phyloP scores from a whole-genome alignment of 2,888 invertebrate species.

The Dolichopus griseipennis region DNA sequence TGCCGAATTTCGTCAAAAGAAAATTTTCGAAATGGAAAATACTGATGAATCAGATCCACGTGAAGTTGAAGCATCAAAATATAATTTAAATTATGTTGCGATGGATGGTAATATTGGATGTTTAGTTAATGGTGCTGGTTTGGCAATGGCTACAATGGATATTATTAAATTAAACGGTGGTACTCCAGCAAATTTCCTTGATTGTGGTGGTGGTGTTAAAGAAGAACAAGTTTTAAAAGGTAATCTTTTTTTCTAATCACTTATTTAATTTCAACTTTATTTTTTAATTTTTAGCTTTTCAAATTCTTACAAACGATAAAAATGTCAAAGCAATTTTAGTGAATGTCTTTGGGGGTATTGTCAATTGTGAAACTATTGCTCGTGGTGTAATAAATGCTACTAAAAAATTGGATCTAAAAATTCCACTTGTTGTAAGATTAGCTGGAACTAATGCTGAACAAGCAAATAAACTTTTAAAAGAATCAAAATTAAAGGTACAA shows the following conservation, averaged over 20 bases:
- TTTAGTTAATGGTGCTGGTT: slow-evolving; percentile 94
- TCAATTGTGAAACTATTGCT: slow-evolving; percentile 95
- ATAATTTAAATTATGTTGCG: slow-evolving; percentile 91
- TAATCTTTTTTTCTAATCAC: neutral
- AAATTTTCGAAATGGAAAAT: slow-evolving; percentile 85
- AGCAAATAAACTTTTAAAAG: slow-evolving; percentile 71
- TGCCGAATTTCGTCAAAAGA: slow-evolving; percentile 82
- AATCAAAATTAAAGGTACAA: slow-evolving; percentile 74
- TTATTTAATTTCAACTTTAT: neutral
- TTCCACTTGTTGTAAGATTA: slow-evolving; percentile 87
- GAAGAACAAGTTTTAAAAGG: slow-evolving; percentile 81
- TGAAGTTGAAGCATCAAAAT: slow-evolving; percentile 84
- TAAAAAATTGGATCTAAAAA: slow-evolving; percentile 63
- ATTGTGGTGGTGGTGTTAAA: slow-evolving; percentile 92
- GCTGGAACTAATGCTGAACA: slow-evolving; percentile 89
- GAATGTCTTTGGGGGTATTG: slow-evolving; percentile 98
- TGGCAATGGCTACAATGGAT: slow-evolving; percentile 99
- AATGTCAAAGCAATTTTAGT: slow-evolving; percentile 92
- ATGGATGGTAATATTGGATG: slow-evolving; percentile 95
- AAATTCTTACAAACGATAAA: slow-evolving; percentile 75
- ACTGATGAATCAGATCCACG: slow-evolving; percentile 81
- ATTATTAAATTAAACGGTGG: slow-evolving; percentile 95
- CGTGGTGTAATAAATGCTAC: slow-evolving; percentile 89
- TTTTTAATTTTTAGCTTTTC: slow-evolving; percentile 56
- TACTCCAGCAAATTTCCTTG: slow-evolving; percentile 94